Conservation (phyloP, 2,797 vertebrate genomes). For the Propithecus perrieri region DNA sequence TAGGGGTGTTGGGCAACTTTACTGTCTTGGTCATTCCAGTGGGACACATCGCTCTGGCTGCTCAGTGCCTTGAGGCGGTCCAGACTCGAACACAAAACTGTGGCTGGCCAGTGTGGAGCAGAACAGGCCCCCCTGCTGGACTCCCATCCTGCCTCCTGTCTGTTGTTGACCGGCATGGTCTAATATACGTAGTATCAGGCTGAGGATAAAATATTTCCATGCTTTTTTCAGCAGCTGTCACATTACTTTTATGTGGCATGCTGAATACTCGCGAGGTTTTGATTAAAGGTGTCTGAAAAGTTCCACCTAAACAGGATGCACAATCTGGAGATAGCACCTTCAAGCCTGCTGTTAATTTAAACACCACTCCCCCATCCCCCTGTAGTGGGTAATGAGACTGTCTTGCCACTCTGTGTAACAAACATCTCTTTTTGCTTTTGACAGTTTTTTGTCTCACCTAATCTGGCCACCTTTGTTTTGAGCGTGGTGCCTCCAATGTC, state of each 20-base stretch:
- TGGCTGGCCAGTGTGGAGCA: not conserved
- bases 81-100: not conserved
- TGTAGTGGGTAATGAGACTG: not conserved
- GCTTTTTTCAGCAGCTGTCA: not conserved
- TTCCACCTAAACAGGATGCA: not conserved
- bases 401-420: not conserved
- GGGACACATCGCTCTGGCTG: not conserved
- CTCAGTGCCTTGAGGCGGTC: not conserved
- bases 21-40: not conserved
- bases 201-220: not conserved
- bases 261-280: not conserved
- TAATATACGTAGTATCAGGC: fast-evolving
- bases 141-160: not conserved
- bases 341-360: not conserved
- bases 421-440: constrained; percentile 65
- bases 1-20: not conserved
- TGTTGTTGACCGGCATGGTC: not conserved
- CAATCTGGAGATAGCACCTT: not conserved
- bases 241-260: fast-evolving
- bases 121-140: not conserved
- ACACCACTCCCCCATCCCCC: not conserved
- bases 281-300: not conserved
- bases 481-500: constrained; percentile 94
- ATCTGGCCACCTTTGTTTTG: constrained; percentile 93
- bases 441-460: constrained; percentile 96